These are phyloP conservation scores for Cyprinella venusta DNA, from an alignment of 2,797 vertebrate species.

Conservation along the genomic window DNA sequence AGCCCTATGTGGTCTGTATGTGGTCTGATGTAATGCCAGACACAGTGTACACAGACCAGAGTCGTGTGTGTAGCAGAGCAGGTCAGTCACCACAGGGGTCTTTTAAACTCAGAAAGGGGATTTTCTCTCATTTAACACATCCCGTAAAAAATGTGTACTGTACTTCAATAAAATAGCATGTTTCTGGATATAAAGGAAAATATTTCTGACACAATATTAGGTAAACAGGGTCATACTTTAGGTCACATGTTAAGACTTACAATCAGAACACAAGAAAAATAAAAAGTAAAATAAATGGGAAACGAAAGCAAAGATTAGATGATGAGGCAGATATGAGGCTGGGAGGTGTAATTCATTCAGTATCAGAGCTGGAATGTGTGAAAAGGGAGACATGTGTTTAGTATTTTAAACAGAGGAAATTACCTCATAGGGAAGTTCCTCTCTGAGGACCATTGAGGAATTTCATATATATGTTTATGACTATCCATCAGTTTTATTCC, in stretches of 20 bases:
- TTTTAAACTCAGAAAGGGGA: constrained; percentile 8
- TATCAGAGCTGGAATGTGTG: constrained; percentile 42
- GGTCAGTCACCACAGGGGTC: constrained; percentile 29
- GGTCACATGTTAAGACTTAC: not conserved
- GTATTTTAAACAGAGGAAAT: constrained; percentile 62
- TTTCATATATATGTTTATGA: constrained; percentile 48
- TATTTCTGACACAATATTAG: not conserved
- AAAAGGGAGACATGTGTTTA: constrained; percentile 54
- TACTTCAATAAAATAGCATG: constrained; percentile 8
- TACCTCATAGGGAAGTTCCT: constrained; percentile 61
- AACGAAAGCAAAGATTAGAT: constrained; percentile 24
- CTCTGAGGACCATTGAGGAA: constrained; percentile 51
- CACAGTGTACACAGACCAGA: constrained; percentile 47
- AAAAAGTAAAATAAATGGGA: not conserved
- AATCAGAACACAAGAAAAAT: not conserved
- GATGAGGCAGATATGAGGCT: constrained; percentile 19
- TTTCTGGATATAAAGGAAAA: constrained; percentile 14
- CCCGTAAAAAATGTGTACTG: not conserved
- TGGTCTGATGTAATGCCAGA: constrained; percentile 60
- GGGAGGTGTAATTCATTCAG: constrained; percentile 33
- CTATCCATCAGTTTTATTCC: constrained; percentile 53
- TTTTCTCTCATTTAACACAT: not conserved
- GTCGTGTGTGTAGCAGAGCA: constrained; percentile 49
- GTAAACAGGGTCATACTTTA: not conserved
- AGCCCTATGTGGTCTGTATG: not conserved